Evolutionary conservation across 2,113 vertebrate genomes (phyloP).

Genomic region (Myocastor coypus): DNA sequence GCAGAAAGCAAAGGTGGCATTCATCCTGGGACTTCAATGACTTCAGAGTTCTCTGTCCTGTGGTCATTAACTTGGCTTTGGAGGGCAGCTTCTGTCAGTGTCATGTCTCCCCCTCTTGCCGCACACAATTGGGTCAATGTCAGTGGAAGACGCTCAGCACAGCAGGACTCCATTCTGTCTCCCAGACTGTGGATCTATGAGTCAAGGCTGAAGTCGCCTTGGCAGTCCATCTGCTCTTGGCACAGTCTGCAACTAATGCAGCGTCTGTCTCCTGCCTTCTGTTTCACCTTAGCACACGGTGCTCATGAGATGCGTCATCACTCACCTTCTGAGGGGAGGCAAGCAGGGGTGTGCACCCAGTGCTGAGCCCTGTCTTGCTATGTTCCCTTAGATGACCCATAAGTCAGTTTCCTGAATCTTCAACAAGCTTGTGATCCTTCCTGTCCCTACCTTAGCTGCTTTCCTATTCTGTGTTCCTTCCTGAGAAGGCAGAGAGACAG

Average conservation of each 20-base stretch:
- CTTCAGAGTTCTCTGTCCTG: not conserved
- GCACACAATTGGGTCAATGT: not conserved
- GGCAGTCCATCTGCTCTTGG: constrained; percentile 35
- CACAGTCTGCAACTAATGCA: not conserved
- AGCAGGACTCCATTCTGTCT: not conserved
- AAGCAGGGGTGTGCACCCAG: not conserved
- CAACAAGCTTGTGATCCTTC: not conserved
- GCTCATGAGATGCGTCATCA: not conserved
- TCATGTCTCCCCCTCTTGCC: not conserved
- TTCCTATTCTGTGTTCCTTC: not conserved
- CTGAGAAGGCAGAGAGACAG: constrained; percentile 10
- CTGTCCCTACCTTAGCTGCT: not conserved
- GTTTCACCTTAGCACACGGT: not conserved
- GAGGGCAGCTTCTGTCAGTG: constrained; percentile 34
- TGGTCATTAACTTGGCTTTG: not conserved
- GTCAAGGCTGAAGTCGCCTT: constrained; percentile 16
- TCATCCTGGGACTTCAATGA: not conserved
- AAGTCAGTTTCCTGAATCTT: not conserved
- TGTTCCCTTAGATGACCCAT: not conserved
- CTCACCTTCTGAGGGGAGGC: not conserved
- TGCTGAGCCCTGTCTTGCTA: not conserved
- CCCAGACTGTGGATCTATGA: not conserved
- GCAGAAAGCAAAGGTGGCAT: not conserved
- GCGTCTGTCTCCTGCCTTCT: not conserved
- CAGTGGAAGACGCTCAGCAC: not conserved